A percentile compares a stretch with the other conserved stretches of the same genome.
Evolutionary conservation across 2,797 vertebrate species (phyloP).

Genomic region (Urophycis tenuis): DNA sequence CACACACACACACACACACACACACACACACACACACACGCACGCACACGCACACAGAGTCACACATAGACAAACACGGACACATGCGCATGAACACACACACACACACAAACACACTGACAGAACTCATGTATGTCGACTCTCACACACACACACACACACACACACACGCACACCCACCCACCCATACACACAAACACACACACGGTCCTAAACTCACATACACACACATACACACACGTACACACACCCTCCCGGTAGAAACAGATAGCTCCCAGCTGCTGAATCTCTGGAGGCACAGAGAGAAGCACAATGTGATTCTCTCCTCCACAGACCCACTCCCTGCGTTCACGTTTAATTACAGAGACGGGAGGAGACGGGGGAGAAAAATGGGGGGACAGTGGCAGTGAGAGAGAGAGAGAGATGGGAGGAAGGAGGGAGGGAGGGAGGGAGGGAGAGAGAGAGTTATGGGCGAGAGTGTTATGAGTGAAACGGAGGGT

Average conservation of each 20-base stretch:
- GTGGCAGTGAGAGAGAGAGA: neutral
- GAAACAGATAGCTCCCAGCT: slow-evolving; percentile 49
- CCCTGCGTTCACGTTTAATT: slow-evolving; percentile 10
- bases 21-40: slow-evolving; percentile 2
- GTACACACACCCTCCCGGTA: slow-evolving; percentile 22
- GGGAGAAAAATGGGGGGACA: neutral
- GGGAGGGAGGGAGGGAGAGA: neutral
- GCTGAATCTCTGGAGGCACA: slow-evolving; percentile 37
- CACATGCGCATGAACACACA: neutral
- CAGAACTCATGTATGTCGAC: neutral
- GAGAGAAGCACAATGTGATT: slow-evolving; percentile 18
- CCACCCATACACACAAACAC: slow-evolving; percentile 7
- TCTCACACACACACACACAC: neutral
- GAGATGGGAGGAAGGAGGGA: neutral
- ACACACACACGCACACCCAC: slow-evolving; percentile 10
- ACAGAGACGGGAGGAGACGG: slow-evolving; percentile 1
- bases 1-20: slow-evolving; percentile 15
- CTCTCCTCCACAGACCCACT: slow-evolving; percentile 22
- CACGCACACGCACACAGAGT: neutral
- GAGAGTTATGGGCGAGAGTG: neutral
- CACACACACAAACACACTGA: slow-evolving; percentile 8
- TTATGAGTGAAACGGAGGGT: neutral
- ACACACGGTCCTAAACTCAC: neutral
- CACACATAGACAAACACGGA: neutral
- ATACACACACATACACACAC: slow-evolving; percentile 3